Base-by-base conservation (phyloP, 1,140 invertebrate genomes). In the Frieseomelitta varia region DNA sequence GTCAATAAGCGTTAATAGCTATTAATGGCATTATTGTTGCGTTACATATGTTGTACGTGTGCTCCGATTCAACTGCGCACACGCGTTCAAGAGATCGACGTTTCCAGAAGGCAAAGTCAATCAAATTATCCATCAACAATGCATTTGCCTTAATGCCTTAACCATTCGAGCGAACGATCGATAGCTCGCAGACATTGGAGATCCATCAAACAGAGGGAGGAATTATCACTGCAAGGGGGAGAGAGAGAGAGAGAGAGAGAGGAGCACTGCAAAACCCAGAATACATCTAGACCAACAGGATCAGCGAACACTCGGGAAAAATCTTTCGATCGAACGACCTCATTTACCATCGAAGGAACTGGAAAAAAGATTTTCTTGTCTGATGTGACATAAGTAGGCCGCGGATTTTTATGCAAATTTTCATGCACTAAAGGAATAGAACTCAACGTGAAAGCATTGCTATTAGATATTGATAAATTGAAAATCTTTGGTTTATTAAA, bases 101-200 rank as follows among this genome's bases (percentile, higher is more conserved):
- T 30, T 69, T 55, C 24, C 30, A 12, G 4, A 19, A 27, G 61
- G 67, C 53, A 10, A 34, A 75, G 56, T 81, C 79, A 39, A 83
- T 77, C 74, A 68, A 82, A 82, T 82, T 82, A 69, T 21, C 74
- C 74, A 69, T 58, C 81, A 51, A 77, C 63, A 67, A 77, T 83
- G 74, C 81, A 68, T 83, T 68, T 77, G 34, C 81, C 74, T 78
- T 83, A 56, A 82, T 77, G 74, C 51, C 53, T 55, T 68, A 83
- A 78, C 74, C 63, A n/a, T 27, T 67, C 15, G 39, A 39, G n/a
- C 81, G 34, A 78, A 19, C 53, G 53, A 78, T 83, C 81, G 63
- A 83, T 83, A 30, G 34, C 56, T 68, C 34, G 8, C 81, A 83
- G 74, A 83, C 74, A 65, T 21, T 21, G 19, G 17, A n/a, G 74